A percentile compares a stretch with the other conserved stretches of the same genome.
Evolutionary conservation across 2,797 vertebrate species (phyloP).

Genomic region (Sebastes oblongus): DNA sequence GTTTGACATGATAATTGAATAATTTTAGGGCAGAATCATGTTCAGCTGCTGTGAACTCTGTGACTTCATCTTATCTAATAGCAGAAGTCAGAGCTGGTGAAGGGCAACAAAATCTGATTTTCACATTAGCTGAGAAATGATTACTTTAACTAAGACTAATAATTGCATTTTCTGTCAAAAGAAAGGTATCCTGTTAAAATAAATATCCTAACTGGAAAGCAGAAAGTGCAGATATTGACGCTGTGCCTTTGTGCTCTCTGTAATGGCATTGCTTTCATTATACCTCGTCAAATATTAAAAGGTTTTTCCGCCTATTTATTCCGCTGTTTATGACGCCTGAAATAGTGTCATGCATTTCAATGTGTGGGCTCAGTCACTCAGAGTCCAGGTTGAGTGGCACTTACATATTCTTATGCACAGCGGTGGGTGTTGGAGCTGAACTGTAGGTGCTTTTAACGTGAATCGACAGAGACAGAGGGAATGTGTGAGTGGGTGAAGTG

Average conservation of each 20-base stretch:
- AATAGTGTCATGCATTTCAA: slow-evolving; percentile 47
- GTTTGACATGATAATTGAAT: neutral
- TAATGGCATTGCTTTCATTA: slow-evolving; percentile 26
- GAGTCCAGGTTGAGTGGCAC: slow-evolving; percentile 69
- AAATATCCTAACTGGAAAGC: neutral
- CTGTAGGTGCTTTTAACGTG: slow-evolving; percentile 65
- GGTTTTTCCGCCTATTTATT: slow-evolving; percentile 30
- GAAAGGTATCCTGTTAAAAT: neutral
- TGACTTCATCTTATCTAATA: neutral
- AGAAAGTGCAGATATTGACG: neutral
- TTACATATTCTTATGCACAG: slow-evolving; percentile 47
- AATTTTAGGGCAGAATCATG: neutral
- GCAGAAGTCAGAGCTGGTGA: neutral
- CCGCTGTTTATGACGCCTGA: slow-evolving; percentile 45
- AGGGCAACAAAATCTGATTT: neutral
- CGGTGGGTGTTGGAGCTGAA: slow-evolving; percentile 69
- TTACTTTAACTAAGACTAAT: neutral
- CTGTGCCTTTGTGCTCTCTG: neutral
- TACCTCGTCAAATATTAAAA: slow-evolving; percentile 28
- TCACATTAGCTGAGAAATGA: neutral
- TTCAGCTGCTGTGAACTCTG: neutral
- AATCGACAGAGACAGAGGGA: slow-evolving; percentile 25
- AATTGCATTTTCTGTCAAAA: neutral
- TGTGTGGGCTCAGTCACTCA: slow-evolving; percentile 60
- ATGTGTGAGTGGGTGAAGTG: slow-evolving; percentile 54